Percentiles rank a stretch among this genome's conserved stretches.
These are phyloP conservation scores for Triplophysa siluroides DNA, from an alignment of 2,113 vertebrate genomes.

Conservation along the genomic window DNA sequence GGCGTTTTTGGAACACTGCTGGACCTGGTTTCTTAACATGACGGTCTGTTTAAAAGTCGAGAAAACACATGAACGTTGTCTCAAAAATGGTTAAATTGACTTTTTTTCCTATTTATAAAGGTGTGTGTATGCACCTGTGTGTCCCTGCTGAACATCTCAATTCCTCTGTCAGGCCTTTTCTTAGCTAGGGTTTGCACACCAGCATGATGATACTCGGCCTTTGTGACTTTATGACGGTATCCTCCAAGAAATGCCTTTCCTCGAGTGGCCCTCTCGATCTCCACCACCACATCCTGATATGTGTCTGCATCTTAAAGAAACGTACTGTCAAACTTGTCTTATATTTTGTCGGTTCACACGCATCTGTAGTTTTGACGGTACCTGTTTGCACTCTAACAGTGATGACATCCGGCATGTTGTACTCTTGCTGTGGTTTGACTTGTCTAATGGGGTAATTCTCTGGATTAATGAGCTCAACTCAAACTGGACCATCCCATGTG, in stretches of 20 bases:
- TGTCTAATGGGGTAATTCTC: constrained; percentile 66
- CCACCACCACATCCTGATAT: constrained; percentile 77
- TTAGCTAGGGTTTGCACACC: constrained; percentile 82
- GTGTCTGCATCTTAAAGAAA: constrained; percentile 62
- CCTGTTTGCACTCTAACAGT: constrained; percentile 81
- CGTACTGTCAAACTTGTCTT: not conserved
- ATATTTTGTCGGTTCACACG: no score
- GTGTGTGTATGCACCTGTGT: constrained; percentile 80
- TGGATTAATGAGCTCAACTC: constrained; percentile 74
- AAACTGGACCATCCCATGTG: constrained; percentile 71
- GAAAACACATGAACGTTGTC: not conserved
- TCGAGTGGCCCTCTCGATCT: constrained; percentile 78
- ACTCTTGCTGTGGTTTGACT: constrained; percentile 61
- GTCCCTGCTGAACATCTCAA: constrained; percentile 74
- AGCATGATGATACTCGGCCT: constrained; percentile 86
- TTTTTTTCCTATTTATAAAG: no score
- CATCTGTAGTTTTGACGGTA: constrained; percentile 43
- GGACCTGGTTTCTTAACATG: constrained; percentile 67
- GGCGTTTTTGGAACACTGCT: constrained; percentile 78
- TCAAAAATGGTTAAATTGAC: no score
- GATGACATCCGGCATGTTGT: constrained; percentile 78
- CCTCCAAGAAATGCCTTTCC: constrained; percentile 88
- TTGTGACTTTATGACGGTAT: constrained; percentile 82
- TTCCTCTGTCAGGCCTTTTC: constrained; percentile 65
- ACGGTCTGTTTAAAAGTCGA: constrained; percentile 74